Base-by-base conservation (phyloP, 2,113 vertebrate genomes). In the Spheniscus mendiculus region DNA sequence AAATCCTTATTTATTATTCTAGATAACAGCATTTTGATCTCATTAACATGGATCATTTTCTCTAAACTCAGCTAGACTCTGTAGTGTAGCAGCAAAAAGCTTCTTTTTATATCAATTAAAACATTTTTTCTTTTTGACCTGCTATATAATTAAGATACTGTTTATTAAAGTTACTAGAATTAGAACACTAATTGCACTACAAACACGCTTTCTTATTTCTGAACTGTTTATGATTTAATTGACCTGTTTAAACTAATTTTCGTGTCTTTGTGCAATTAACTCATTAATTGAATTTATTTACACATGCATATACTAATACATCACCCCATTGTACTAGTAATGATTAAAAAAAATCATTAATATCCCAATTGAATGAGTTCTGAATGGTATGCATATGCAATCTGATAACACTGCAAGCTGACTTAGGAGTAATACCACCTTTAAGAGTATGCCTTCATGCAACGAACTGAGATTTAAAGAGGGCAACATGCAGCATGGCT, bases 151-250 rank as follows among this genome's bases (percentile, higher is more conserved):
- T 98, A 98, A 97, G 89, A 97, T 95, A 76, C 77, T 83, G 86
- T 97, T 98, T 95, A 96, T 94, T 95, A 92, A 98, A 98, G 96
- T 97, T 98, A 95, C 94, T 94, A 97, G 73, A 93, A 84, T 98
- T 98, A 97, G 83, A 96, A 90, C 92, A 81, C 87, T 98, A 98
- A 98, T 97, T 98, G 86, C 93, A 97, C 98, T 98, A 97, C 95
- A 98, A 96, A 95, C 80, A 94, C 80, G 84, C 92, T 97, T 95
- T 94, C 93, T 98, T 98, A 97, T 96, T 98, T 97, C 86, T 98
- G 93, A 98, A 94, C 95, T 98, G 74, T 95, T 98, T 97, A 96
- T 97, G 92, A 96, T 98, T 98, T 98, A 97, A 98, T 98, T 98
- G 97, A 97, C 96, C 98, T 96, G 88, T 96, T 98, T 97, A 97